Percentiles rank a stretch among this genome's conserved stretches.
Evolutionary conservation across 2,113 vertebrate genomes (phyloP).

Genomic region (Rafetus swinhoei): DNA sequence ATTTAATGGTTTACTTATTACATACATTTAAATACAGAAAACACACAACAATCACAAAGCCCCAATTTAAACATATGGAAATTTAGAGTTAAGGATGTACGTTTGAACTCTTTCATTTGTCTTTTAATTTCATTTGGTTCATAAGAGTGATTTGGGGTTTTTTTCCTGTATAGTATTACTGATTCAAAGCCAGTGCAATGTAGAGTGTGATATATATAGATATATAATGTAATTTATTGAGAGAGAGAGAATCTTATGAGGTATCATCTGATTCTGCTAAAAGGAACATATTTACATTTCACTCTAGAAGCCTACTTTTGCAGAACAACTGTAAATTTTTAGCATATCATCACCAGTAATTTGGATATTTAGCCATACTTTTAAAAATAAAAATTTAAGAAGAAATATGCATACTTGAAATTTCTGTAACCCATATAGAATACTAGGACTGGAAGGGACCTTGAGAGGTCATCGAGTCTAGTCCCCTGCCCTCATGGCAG

Average conservation of each 20-base stretch:
- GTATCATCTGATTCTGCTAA: not conserved
- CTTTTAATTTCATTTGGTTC: not conserved
- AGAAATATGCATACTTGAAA: not conserved
- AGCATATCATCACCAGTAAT: not conserved
- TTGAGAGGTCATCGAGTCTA: too few relatives aligned
- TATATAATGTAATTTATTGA: too few relatives aligned
- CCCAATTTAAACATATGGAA: not conserved
- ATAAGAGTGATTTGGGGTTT: not conserved
- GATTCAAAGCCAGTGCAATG: not conserved
- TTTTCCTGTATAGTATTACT: not conserved
- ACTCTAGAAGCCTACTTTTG: not conserved
- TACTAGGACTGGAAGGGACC: too few relatives aligned
- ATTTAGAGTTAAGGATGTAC: not conserved
- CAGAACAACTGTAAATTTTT: not conserved
- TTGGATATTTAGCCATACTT: not conserved
- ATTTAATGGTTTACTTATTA: not conserved
- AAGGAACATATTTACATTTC: not conserved
- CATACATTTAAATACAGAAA: not conserved
- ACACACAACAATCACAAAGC: not conserved
- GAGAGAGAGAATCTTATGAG: not conserved
- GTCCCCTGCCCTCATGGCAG: too few relatives aligned
- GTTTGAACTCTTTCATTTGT: not conserved
- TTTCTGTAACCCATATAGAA: not conserved
- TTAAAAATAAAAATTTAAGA: not conserved
- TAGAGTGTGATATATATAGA: not conserved